These are phyloP conservation scores for Tanaodytes sp. DNA, from an alignment of 2,888 invertebrate genomes.

Conservation along the genomic window DNA sequence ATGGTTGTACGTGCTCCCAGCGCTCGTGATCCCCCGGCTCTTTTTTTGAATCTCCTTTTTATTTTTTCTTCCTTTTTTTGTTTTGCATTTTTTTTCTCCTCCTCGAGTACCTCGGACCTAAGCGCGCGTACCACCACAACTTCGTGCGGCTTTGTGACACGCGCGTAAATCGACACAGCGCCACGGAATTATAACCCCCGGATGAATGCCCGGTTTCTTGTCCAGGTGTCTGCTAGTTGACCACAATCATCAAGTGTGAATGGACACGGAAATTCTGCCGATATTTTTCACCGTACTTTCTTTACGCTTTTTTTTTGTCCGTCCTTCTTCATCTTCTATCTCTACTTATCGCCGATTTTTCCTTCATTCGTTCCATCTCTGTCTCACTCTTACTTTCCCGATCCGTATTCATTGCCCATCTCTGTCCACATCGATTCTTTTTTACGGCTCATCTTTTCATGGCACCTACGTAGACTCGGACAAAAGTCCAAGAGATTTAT, in stretches of 20 bases:
- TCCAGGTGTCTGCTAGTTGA: conserved; percentile 40
- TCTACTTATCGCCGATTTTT: too few species aligned
- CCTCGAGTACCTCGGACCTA: conserved; percentile 34
- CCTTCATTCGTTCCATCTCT: too few species aligned
- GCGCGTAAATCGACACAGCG: conserved; percentile 11
- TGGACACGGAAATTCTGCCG: conserved; percentile 28
- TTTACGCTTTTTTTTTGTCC: not conserved
- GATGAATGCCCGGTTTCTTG: conserved; percentile 34
- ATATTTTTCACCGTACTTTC: conserved; percentile 9
- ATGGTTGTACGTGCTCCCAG: conserved; percentile 47
- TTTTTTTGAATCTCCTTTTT: too few species aligned
- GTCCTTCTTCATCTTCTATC: not conserved
- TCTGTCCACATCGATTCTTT: too few species aligned
- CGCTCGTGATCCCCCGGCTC: too few species aligned
- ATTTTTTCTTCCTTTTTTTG: conserved; percentile 44
- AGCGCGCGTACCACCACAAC: conserved; percentile 17
- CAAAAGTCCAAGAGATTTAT: conserved; percentile 32
- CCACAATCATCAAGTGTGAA: conserved; percentile 39
- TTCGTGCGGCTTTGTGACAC: conserved; percentile 31
- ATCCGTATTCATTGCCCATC: too few species aligned
- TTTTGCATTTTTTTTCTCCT: too few species aligned
- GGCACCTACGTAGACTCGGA: too few species aligned
- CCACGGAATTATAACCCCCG: conserved; percentile 31
- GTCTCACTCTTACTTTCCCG: too few species aligned
- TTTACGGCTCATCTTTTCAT: too few species aligned